These are phyloP conservation scores for Noctilio leporinus DNA, from an alignment of 2,113 vertebrate species.

Conservation along the genomic window DNA sequence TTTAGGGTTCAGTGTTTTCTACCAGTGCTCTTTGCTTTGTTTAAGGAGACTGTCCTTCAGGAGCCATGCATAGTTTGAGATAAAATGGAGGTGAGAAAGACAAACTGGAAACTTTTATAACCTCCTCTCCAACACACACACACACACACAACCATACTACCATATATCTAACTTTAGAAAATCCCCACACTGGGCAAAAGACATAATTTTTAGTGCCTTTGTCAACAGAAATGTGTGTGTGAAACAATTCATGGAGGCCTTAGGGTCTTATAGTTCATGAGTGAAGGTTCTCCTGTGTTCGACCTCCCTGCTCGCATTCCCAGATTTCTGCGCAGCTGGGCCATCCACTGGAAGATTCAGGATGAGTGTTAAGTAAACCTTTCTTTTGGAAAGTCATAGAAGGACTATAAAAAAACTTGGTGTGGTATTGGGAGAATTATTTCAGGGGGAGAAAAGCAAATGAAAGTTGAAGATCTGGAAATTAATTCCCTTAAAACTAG, in stretches of 20 bases:
- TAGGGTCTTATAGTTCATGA: background rate
- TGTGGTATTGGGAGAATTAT: background rate
- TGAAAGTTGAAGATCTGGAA: background rate
- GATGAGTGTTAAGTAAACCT: background rate
- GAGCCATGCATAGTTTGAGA: background rate
- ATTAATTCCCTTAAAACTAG: background rate
- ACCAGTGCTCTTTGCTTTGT: background rate
- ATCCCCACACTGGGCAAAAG: background rate
- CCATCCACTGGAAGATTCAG: background rate
- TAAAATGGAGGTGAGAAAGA: background rate
- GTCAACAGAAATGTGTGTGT: background rate
- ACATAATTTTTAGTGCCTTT: background rate
- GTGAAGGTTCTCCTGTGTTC: background rate
- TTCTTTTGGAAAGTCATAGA: constrained; percentile 1
- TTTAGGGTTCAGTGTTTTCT: background rate
- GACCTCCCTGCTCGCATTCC: background rate
- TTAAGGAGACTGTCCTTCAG: background rate
- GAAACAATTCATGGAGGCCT: background rate
- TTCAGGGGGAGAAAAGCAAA: background rate
- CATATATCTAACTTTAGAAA: background rate
- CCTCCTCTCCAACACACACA: background rate
- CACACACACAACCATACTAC: background rate
- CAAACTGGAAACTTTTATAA: background rate
- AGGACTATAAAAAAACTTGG: background rate
- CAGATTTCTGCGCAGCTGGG: background rate